A percentile compares a stretch with the other conserved stretches of the same genome.
phyloP scores from a whole-genome alignment of 2,113 vertebrate species.

The Plecotus auritus region DNA sequence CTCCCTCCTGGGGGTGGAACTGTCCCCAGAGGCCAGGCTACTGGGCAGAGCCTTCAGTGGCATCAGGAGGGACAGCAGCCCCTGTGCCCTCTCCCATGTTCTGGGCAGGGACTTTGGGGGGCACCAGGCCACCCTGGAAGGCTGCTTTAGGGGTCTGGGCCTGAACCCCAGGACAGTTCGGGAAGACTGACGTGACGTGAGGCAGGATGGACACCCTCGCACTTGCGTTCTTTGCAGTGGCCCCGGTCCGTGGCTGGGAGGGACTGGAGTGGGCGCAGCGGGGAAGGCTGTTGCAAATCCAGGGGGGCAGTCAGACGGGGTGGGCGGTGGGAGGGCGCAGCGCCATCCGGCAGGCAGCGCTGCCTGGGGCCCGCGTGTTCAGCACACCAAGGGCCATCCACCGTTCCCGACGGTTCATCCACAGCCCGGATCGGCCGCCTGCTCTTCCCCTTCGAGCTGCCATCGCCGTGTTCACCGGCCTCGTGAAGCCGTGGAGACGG shows the following conservation, averaged over 20 bases:
- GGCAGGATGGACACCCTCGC: not conserved
- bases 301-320: not conserved
- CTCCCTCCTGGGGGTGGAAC: not conserved
- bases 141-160: not conserved
- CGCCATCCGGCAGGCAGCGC: not conserved
- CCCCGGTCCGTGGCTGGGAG: not conserved
- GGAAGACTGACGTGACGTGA: not conserved
- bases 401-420: not conserved
- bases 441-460: not conserved
- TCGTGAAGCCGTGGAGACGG: not conserved
- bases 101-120: not conserved
- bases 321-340: not conserved
- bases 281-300: not conserved
- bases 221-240: not conserved
- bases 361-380: not conserved
- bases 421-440: not conserved
- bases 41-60: not conserved
- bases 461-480: too few species aligned
- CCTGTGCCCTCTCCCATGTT: accelerated
- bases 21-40: not conserved
- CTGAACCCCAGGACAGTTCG: not conserved
- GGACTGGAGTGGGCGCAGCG: not conserved
- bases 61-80: not conserved
- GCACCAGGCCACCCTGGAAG: not conserved
- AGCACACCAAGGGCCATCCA: slow-evolving; percentile 33